A percentile compares a stretch with the other conserved stretches of the same genome.
These are phyloP conservation scores for Drosophila yooni DNA, from an alignment of 2,888 invertebrate species.

Conservation along the genomic window DNA sequence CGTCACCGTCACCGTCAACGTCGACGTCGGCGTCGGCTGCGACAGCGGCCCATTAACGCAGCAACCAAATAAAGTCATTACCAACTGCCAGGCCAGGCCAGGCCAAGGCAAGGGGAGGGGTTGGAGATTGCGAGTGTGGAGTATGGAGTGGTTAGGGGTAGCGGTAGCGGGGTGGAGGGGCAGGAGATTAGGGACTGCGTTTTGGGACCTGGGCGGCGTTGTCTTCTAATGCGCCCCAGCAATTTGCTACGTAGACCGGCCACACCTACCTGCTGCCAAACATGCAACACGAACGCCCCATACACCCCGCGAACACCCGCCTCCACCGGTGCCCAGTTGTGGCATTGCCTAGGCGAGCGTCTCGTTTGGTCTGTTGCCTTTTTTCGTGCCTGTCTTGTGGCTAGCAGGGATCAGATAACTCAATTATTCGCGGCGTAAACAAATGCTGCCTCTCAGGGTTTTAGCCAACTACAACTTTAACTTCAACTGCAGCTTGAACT, in stretches of 20 bases:
- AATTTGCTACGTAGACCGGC: constrained; percentile 75
- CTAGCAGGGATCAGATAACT: constrained; percentile 83
- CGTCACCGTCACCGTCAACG: neutral
- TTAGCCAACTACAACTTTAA: constrained; percentile 38
- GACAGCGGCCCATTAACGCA: constrained; percentile 73
- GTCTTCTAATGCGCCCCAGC: constrained; percentile 74
- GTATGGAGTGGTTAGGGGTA: neutral
- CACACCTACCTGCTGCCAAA: constrained; percentile 77
- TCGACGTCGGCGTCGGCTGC: neutral
- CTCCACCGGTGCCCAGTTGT: neutral
- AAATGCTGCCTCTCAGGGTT: constrained; percentile 80
- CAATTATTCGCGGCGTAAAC: constrained; percentile 84
- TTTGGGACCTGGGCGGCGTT: constrained; percentile 44
- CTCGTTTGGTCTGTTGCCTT: constrained; percentile 43
- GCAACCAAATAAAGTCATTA: constrained; percentile 80
- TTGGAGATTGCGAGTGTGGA: neutral
- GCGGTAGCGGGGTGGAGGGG: neutral
- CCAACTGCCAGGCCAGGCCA: constrained; percentile 45
- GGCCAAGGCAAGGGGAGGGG: neutral
- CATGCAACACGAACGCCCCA: constrained; percentile 4
- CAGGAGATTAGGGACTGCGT: neutral
- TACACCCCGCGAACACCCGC: neutral
- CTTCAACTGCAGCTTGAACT: constrained; percentile 18
- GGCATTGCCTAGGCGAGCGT: constrained; percentile 38
- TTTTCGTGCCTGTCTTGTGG: constrained; percentile 65